Evolutionary conservation across 2,797 vertebrate species (phyloP).

Genomic region (Glossophaga mutica): DNA sequence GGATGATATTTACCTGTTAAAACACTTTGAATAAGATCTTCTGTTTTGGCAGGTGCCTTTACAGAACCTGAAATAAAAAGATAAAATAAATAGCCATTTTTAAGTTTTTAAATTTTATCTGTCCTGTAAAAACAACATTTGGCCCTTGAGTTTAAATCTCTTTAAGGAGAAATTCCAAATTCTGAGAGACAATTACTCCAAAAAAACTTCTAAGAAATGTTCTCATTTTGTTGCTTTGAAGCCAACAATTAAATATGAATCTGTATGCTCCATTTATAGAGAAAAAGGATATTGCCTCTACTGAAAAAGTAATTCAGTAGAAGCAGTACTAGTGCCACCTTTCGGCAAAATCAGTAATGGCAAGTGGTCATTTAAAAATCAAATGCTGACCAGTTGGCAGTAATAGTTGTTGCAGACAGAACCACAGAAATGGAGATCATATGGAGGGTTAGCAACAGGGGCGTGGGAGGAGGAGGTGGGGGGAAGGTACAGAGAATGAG

Average conservation of each 20-base stretch:
- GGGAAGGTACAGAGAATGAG: too few relatives aligned
- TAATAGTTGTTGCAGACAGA: neutral
- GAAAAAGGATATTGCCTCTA: neutral
- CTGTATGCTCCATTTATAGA: neutral
- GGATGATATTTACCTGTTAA: slow-evolving; percentile 88
- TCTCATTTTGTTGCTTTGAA: neutral
- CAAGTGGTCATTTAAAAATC: neutral
- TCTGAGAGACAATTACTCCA: neutral
- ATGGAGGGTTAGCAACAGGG: too few relatives aligned
- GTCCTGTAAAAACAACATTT: neutral
- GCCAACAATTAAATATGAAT: neutral
- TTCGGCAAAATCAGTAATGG: slow-evolving; percentile 35
- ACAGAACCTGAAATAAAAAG: slow-evolving; percentile 85
- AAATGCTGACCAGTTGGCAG: neutral
- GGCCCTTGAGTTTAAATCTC: neutral
- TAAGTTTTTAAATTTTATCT: neutral
- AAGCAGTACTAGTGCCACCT: slow-evolving; percentile 13
- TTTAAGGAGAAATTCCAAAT: neutral
- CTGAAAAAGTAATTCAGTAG: neutral
- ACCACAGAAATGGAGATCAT: too few relatives aligned
- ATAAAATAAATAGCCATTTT: neutral
- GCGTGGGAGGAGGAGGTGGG: too few relatives aligned
- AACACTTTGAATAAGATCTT: slow-evolving; percentile 95
- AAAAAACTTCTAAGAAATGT: neutral
- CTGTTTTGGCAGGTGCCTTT: slow-evolving; percentile 91